Conservation (phyloP, 2,888 invertebrate genomes). For the Plebejus anna region DNA sequence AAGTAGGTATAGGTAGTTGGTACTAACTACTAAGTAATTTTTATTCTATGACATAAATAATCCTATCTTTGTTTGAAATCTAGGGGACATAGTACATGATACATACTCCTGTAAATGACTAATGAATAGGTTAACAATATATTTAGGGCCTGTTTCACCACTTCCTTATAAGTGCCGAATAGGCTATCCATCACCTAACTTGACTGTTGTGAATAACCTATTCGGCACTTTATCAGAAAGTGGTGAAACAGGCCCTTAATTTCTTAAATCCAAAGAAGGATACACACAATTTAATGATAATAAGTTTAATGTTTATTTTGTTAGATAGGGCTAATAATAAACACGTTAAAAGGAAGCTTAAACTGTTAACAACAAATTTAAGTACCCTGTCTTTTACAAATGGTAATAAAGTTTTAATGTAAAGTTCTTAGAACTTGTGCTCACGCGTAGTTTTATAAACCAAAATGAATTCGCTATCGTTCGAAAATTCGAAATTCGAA, state of each 20-base stretch:
- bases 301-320: not conserved
- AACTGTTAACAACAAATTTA: not conserved
- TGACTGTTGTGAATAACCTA: no score
- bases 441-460: conserved; percentile 42
- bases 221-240: no score
- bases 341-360: not conserved
- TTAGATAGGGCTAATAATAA: not conserved
- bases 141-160: no score
- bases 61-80: no score
- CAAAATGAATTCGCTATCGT: not conserved
- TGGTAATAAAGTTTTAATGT: conserved; percentile 37
- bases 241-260: not conserved
- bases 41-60: no score
- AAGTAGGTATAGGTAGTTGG: not conserved
- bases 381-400: not conserved
- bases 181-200: no score
- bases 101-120: no score
- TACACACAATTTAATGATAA: not conserved
- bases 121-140: no score
- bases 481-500: not conserved
- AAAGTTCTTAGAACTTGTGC: conserved; percentile 55
- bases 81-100: no score
- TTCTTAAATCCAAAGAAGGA: not conserved
- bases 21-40: no score
- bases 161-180: no score